Conservation (phyloP, 2,888 invertebrate genomes). For the Pyrochroa serraticornis region DNA sequence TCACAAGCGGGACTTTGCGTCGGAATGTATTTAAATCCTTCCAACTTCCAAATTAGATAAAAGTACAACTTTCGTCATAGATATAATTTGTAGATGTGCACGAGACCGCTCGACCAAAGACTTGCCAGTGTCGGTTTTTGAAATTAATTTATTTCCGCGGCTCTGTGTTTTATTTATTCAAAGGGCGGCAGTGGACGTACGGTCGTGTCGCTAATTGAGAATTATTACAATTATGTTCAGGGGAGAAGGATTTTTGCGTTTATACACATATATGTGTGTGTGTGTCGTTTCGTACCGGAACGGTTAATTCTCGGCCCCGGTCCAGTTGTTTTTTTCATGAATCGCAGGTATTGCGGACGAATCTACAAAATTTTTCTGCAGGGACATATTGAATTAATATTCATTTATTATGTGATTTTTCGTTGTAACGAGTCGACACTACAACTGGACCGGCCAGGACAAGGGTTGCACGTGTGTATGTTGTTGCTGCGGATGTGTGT, state of each 20-base stretch:
- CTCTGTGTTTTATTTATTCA: slow-evolving; percentile 50
- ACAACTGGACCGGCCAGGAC: not conserved
- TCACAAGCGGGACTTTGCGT: not conserved
- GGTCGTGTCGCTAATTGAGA: slow-evolving; percentile 50
- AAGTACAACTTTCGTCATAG: slow-evolving; percentile 53
- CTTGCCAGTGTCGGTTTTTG: slow-evolving; percentile 43
- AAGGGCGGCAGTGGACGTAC: slow-evolving; percentile 47
- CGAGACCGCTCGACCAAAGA: slow-evolving; percentile 35
- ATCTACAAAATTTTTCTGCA: slow-evolving; percentile 52
- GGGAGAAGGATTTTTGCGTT: slow-evolving; percentile 45
- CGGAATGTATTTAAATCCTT: slow-evolving; percentile 33
- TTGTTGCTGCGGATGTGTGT: not conserved
- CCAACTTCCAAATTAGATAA: slow-evolving; percentile 55
- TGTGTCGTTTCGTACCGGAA: not conserved
- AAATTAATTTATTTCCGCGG: slow-evolving; percentile 50
- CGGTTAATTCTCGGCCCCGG: slow-evolving; percentile 36
- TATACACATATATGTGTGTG: not conserved
- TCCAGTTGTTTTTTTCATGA: slow-evolving; percentile 30
- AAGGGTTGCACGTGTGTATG: not conserved
- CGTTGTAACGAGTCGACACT: slow-evolving; percentile 30
- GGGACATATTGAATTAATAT: slow-evolving; percentile 56
- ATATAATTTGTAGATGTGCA: slow-evolving; percentile 47
- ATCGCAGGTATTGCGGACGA: slow-evolving; percentile 45
- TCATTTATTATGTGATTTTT: slow-evolving; percentile 50
- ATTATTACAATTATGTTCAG: slow-evolving; percentile 53